These are phyloP conservation scores for Campoplex capitator DNA, from an alignment of 2,888 invertebrate genomes.

Conservation along the genomic window DNA sequence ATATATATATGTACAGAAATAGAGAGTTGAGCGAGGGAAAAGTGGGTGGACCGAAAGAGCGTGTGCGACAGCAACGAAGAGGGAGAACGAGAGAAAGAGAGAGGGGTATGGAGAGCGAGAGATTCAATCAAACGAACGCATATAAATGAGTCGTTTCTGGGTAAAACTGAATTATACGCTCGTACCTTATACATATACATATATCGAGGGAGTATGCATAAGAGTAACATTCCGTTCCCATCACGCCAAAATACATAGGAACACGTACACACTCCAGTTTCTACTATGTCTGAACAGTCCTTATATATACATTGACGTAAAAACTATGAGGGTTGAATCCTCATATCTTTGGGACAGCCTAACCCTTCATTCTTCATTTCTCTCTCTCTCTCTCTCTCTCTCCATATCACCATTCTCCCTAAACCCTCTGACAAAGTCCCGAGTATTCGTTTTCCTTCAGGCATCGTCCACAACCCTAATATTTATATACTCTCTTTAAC, in stretches of 20 bases:
- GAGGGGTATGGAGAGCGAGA: constrained; percentile 65
- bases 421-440: constrained; percentile 44
- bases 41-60: constrained; percentile 59
- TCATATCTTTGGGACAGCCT: constrained; percentile 41
- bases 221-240: constrained; percentile 60
- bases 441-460: constrained; percentile 53
- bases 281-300: constrained; percentile 25
- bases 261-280: constrained; percentile 20
- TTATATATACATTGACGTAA: constrained; percentile 24
- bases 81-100: constrained; percentile 35
- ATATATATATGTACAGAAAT: not conserved
- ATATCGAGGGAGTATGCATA: constrained; percentile 49
- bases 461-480: not conserved
- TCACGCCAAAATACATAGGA: constrained; percentile 64
- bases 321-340: constrained; percentile 47
- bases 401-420: constrained; percentile 39
- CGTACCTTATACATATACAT: constrained; percentile 68
- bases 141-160: constrained; percentile 83
- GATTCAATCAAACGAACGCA: constrained; percentile 84
- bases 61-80: constrained; percentile 63
- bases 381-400: not conserved
- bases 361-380: constrained; percentile 64
- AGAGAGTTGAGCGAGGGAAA: constrained; percentile 48
- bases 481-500: constrained; percentile 17
- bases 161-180: constrained; percentile 82